A percentile compares a stretch with the other conserved stretches of the same genome.
phyloP scores from a whole-genome alignment of 2,113 vertebrate genomes.

The Halcyon malimbica region DNA sequence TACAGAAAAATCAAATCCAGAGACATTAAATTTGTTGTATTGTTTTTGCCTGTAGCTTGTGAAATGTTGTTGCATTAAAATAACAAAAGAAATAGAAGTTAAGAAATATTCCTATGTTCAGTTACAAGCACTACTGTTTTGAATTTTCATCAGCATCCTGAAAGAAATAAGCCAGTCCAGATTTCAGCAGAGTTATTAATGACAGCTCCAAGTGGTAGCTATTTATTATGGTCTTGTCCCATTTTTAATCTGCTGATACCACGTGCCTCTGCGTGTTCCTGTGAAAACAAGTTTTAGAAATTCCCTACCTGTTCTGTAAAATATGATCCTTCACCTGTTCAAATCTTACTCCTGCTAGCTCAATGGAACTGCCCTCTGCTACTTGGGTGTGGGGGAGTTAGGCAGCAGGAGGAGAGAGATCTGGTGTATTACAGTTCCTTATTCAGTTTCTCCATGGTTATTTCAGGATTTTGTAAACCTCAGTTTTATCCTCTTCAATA shows the following conservation, averaged over 20 bases:
- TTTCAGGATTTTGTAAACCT: background rate
- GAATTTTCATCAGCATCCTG: background rate
- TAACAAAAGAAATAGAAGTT: background rate
- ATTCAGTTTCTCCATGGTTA: background rate
- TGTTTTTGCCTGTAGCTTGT: background rate
- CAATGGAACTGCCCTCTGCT: background rate
- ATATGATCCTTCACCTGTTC: background rate
- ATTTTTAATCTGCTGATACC: background rate
- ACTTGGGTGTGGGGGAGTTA: rapidly evolving
- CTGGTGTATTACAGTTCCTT: background rate
- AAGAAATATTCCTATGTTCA: background rate
- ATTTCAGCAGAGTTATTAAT: background rate
- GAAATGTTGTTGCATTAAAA: background rate
- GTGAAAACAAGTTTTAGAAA: background rate
- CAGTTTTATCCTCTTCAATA: background rate
- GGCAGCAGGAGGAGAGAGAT: background rate
- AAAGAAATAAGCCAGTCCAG: background rate
- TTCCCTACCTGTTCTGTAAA: background rate
- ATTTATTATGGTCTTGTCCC: background rate
- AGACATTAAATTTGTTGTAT: background rate
- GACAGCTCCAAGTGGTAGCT: background rate
- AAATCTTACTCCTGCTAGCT: background rate
- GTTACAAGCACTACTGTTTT: background rate
- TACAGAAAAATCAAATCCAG: background rate
- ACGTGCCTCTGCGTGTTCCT: background rate